Evolutionary conservation across 2,113 vertebrate genomes (phyloP), one percentile per base, ranked within the genome.

Genomic region (Gadus macrocephalus): DNA sequence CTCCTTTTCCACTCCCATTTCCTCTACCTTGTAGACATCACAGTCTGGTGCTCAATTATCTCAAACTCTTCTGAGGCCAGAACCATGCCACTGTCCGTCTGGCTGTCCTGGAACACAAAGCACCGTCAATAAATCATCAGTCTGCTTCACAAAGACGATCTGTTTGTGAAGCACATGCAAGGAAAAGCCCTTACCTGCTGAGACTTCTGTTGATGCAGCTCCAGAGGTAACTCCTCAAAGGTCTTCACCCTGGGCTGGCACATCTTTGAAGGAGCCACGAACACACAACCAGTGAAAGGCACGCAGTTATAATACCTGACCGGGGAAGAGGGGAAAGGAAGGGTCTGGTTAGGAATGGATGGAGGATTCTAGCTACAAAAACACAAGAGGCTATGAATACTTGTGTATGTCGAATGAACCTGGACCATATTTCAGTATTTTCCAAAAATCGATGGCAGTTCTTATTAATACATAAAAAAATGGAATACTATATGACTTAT

Each of bases 11-110:
- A 4, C 31, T 5, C 31, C 31, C 31, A 35, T 49, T 49, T 49
- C 12, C 42, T 38, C 7, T 64, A 90, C 88, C 87, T 90, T 82
- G 89, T 90, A 1, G 75, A 74, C 64, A 86, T 79, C 70, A 90
- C 93, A 65, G 91, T 92, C 85, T 87, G 89, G 85, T 95, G 94
- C 81, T 97, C 96, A 80, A 99, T 92, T 86, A 91, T 93, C 84
- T 97, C 94, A 75, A 99, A 94, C 86, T 99, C 97, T 75, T 99
- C 97, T 0, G 97, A 99, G 73, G 97, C 94, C 93, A 99, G 89
- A 81, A 99, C 95, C 97, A 99, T 99, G 71, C 97, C 97, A 77
- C 97, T 99, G 95, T 99, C 97, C 1, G 97, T 99, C 89, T 98
- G 97, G 89, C 94, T 99, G 79, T 97, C 96, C 95, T 98, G 89